These are phyloP conservation scores for Cyphomyrus plagiostoma DNA, from an alignment of 2,113 vertebrate genomes.

Conservation along the genomic window DNA sequence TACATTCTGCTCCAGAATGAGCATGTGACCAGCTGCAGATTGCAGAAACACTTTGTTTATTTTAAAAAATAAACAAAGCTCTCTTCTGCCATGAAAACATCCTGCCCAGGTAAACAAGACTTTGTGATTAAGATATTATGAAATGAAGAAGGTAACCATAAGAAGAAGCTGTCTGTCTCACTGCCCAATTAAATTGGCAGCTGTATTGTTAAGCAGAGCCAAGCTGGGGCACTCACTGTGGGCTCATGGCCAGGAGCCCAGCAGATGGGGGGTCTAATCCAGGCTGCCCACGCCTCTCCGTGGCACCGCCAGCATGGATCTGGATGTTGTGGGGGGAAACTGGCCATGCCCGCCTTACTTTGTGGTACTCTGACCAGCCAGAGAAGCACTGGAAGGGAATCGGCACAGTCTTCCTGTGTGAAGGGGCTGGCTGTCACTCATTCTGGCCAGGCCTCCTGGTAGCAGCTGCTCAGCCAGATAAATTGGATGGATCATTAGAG, in stretches of 20 bases:
- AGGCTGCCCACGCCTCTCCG: slow-evolving; percentile 1
- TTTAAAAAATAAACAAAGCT: slow-evolving; percentile 18
- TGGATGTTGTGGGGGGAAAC: slow-evolving; percentile 19
- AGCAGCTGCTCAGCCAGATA: slow-evolving; percentile 44
- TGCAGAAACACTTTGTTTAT: slow-evolving; percentile 17
- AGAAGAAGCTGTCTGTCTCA: slow-evolving; percentile 33
- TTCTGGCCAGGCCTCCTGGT: slow-evolving; percentile 34
- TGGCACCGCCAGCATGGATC: slow-evolving; percentile 24
- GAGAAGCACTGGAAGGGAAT: slow-evolving; percentile 17
- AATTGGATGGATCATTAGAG: slow-evolving; percentile 51
- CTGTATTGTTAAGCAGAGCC: slow-evolving; percentile 34
- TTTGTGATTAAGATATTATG: slow-evolving; percentile 37
- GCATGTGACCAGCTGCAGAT: not conserved
- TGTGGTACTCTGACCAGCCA: slow-evolving; percentile 12
- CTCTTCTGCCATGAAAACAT: slow-evolving; percentile 36
- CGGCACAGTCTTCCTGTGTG: slow-evolving; percentile 24
- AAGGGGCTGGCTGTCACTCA: slow-evolving; percentile 40
- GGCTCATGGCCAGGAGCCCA: slow-evolving; percentile 13
- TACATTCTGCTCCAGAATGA: not conserved
- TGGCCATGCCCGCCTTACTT: slow-evolving; percentile 21
- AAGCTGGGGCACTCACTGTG: slow-evolving; percentile 16
- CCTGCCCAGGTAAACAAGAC: slow-evolving; percentile 32
- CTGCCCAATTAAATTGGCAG: slow-evolving; percentile 38
- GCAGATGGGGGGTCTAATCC: slow-evolving; percentile 34
- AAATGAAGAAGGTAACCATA: slow-evolving; percentile 17